Conservation (phyloP, 2,888 invertebrate genomes). For the Acleris cristana region DNA sequence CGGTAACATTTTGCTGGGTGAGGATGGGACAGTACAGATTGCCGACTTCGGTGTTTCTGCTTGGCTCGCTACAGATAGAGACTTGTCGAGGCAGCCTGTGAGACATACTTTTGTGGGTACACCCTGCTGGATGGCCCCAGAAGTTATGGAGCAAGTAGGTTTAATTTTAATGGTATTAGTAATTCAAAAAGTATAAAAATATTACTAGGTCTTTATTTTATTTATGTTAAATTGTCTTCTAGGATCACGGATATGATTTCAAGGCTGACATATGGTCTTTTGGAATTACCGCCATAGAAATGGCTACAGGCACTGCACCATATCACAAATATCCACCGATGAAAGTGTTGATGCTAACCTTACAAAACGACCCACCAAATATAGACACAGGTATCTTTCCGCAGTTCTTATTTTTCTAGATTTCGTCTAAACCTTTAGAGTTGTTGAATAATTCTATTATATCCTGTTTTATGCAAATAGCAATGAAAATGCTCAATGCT, state of each 20-base stretch:
- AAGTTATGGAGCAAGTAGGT: constrained; percentile 98
- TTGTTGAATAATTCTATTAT: too few relatives aligned
- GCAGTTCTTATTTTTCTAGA: constrained; percentile 9
- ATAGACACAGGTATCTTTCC: constrained; percentile 89
- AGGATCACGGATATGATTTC: constrained; percentile 98
- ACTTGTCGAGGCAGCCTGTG: constrained; percentile 96
- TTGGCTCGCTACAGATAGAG: constrained; percentile 97
- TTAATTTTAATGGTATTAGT: background rate
- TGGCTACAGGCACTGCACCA: constrained; percentile 99
- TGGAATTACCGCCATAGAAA: constrained; percentile 98
- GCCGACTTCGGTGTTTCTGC: constrained; percentile 99
- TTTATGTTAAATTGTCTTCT: constrained; percentile 41
- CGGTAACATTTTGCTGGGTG: constrained; percentile 97
- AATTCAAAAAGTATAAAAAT: background rate
- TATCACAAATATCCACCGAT: constrained; percentile 99
- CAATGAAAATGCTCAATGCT: too few relatives aligned
- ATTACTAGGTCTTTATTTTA: background rate
- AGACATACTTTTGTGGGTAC: constrained; percentile 99
- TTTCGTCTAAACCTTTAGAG: too few relatives aligned
- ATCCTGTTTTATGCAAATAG: too few relatives aligned
- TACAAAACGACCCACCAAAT: constrained; percentile 98
- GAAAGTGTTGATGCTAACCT: constrained; percentile 99
- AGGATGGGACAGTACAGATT: constrained; percentile 98
- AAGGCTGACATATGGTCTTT: constrained; percentile 93
- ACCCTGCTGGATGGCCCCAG: constrained; percentile 99